Evolutionary conservation across 2,113 vertebrate species (phyloP), one percentile per base, ranked within the genome.

Genomic region (Cololabis saira): DNA sequence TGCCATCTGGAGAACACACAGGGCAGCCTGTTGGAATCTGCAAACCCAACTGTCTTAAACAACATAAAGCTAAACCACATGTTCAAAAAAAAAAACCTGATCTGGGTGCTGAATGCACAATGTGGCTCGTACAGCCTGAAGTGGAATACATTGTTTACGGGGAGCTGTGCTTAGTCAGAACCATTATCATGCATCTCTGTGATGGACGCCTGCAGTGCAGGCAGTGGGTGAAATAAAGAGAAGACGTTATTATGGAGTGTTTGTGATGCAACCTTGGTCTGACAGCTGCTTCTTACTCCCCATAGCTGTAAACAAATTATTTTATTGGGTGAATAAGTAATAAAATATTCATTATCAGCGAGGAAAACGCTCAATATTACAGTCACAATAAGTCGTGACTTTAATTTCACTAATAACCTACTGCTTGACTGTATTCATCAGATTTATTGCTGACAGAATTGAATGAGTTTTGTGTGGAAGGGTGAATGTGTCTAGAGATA

Each of bases 1-100:
- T 68, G 71, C 81, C 84, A 88, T 87, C 84, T 89, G 84, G 81
- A 69, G 75, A 78, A 68, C 70, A 64, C 70, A 59, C 45, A 71
- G 74, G 51, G 68, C 68, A 58, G 71, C 58, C 74, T 40, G 53
- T 19, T 59, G 49, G 81, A 82, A 81, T 65, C 66, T 44, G 12
- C 61, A 53, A 71, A 69, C 67, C 71, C 76, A 33, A 77, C 59
- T 27, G 77, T 71, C 64, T 82, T 65, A 19, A 73, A 77, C 71
- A 69, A 71, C 73, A 65, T 53, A 49, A 56, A 76, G 66, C 69
- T 71, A 50, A 78, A 82, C 71, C 74, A 71, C 82, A 81, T 65
- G 62, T 84, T 72, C 63, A 70, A 78, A 66, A 76, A 64, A 48
- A 37, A 76, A 64, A 48, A 37, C 59, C 62, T 57, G 55, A 74